Conservation (phyloP, 2,888 invertebrate genomes). For the Drosophila gaucha region DNA sequence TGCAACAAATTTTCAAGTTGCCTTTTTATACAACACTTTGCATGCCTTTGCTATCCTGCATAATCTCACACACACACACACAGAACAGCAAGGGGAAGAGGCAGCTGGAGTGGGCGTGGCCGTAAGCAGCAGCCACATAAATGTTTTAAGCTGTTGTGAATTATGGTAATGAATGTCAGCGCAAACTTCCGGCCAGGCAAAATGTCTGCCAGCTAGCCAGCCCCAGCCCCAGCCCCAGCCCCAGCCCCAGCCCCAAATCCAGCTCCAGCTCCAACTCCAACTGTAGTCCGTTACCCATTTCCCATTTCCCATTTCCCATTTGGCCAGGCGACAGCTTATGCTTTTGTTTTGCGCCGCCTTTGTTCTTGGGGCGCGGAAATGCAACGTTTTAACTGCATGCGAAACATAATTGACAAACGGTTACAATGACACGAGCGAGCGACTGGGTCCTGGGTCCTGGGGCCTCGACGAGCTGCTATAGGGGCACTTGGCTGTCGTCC, state of each 20-base stretch:
- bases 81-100: background rate
- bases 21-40: conserved; percentile 49
- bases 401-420: conserved; percentile 74
- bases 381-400: conserved; percentile 66
- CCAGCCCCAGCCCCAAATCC: conserved; percentile 2
- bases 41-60: conserved; percentile 38
- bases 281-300: too few species aligned
- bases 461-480: background rate
- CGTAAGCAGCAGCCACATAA: conserved; percentile 68
- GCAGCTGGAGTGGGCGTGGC: conserved; percentile 27
- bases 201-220: conserved; percentile 28
- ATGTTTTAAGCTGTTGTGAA: conserved; percentile 78
- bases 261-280: background rate
- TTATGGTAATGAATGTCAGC: conserved; percentile 79
- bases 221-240: background rate
- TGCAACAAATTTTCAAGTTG: conserved; percentile 72
- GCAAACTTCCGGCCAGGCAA: conserved; percentile 66
- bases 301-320: background rate
- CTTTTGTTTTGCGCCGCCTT: conserved; percentile 31
- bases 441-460: background rate
- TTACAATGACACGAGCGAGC: conserved; percentile 37
- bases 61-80: too few species aligned
- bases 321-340: conserved; percentile 22
- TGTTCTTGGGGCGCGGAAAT: conserved; percentile 50
- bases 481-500: background rate